phyloP scores from a whole-genome alignment of 2,888 invertebrate species.

The Chaetogeoica ovagalla region DNA sequence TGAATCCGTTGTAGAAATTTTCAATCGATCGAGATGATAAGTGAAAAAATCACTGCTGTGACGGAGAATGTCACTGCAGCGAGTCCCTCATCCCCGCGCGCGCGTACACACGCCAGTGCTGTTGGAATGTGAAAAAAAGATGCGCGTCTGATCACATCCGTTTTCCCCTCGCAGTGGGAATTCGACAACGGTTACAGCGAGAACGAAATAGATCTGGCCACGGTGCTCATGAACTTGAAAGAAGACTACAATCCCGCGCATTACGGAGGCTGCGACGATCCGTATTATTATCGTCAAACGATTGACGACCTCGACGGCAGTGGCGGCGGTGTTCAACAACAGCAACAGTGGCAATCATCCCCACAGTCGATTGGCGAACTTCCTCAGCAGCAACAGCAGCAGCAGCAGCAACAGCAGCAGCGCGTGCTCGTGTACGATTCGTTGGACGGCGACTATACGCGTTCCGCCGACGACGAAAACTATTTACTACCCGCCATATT shows the following conservation, averaged over 20 bases:
- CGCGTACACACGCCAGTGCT: too few species aligned
- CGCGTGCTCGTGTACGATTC: constrained; percentile 14
- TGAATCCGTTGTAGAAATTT: too few species aligned
- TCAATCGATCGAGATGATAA: too few species aligned
- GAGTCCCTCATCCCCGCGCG: too few species aligned
- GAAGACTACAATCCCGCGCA: constrained; percentile 8
- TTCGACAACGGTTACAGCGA: constrained; percentile 21
- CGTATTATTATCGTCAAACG: neutral
- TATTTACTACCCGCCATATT: constrained; percentile 27
- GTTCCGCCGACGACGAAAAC: neutral
- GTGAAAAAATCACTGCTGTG: too few species aligned
- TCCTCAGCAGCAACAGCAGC: neutral
- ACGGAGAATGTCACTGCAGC: too few species aligned
- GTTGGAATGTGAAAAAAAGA: too few species aligned
- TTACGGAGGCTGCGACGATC: neutral
- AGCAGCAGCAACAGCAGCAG: neutral
- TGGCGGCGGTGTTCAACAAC: neutral
- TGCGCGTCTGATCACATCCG: too few species aligned
- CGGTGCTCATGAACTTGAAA: constrained; percentile 38
- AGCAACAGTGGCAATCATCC: neutral
- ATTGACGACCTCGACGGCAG: neutral
- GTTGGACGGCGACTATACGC: neutral
- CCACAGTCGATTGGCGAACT: too few species aligned
- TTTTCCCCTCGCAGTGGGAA: constrained; percentile 17
- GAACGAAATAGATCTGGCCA: constrained; percentile 26